Conservation (phyloP, 2,888 invertebrate genomes). For the Leptogaster cylindrica region DNA sequence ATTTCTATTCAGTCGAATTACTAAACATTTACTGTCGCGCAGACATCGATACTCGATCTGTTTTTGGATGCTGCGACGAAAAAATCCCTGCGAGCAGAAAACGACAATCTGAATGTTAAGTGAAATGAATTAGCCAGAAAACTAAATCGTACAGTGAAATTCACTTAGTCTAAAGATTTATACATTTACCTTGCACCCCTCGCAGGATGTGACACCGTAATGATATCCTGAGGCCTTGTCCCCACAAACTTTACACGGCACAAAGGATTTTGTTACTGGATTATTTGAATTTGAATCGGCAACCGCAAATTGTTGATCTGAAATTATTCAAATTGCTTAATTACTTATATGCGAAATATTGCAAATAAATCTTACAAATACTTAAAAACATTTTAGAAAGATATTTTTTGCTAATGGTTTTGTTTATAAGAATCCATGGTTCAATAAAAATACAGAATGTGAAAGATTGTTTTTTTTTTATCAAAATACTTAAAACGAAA, state of each 20-base stretch:
- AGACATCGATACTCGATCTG: constrained; percentile 95
- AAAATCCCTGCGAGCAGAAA: constrained; percentile 79
- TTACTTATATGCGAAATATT: too few relatives aligned
- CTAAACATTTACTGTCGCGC: constrained; percentile 91
- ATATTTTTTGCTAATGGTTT: too few relatives aligned
- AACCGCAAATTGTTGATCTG: constrained; percentile 75
- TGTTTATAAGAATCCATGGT: too few relatives aligned
- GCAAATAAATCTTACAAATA: too few relatives aligned
- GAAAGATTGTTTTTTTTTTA: too few relatives aligned
- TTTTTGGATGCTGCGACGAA: constrained; percentile 93
- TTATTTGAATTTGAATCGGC: constrained; percentile 82
- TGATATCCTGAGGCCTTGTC: constrained; percentile 91
- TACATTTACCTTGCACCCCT: constrained; percentile 98
- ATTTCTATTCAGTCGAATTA: constrained; percentile 91
- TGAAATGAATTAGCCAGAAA: constrained; percentile 3
- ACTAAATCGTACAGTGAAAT: constrained; percentile 6
- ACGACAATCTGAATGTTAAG: constrained; percentile 23
- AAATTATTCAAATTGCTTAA: constrained; percentile 49
- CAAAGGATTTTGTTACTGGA: constrained; percentile 82
- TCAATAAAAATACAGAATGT: too few relatives aligned
- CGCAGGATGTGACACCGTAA: constrained; percentile 97
- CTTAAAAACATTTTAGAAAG: too few relatives aligned
- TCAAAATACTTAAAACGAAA: too few relatives aligned
- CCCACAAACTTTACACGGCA: constrained; percentile 96
- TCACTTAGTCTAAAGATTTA: constrained; percentile 49